A percentile compares a stretch with the other conserved stretches of the same genome.
Evolutionary conservation across 2,888 invertebrate species (phyloP).

Genomic region (Hoplodrina ambigua): DNA sequence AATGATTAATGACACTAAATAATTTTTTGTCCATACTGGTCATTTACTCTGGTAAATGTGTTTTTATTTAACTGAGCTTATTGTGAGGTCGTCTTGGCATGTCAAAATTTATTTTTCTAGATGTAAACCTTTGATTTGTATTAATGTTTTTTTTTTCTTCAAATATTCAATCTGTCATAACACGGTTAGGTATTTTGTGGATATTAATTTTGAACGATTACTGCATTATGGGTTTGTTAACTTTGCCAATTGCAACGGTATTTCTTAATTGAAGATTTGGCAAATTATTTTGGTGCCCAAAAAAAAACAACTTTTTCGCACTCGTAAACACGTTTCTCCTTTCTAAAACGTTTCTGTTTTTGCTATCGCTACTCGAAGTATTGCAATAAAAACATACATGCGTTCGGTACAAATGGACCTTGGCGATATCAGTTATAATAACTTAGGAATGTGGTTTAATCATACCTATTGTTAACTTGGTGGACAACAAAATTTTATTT

Average conservation of each 20-base stretch:
- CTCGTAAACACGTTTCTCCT: background rate
- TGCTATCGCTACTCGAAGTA: constrained; percentile 39
- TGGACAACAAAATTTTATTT: too few species aligned
- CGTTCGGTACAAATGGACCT: constrained; percentile 41
- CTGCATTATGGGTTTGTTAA: constrained; percentile 7
- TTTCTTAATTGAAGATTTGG: constrained; percentile 13
- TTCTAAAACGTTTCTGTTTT: constrained; percentile 26
- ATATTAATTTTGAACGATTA: constrained; percentile 34
- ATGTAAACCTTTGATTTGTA: constrained; percentile 28
- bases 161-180: constrained; percentile 45
- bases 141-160: constrained; percentile 10
- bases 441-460: constrained; percentile 54
- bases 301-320: constrained; percentile 9
- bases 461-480: constrained; percentile 51
- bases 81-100: constrained; percentile 43
- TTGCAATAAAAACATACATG: constrained; percentile 58
- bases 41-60: constrained; percentile 52
- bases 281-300: constrained; percentile 32
- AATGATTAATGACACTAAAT: constrained; percentile 59
- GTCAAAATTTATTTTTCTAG: constrained; percentile 36
- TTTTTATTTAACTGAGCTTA: constrained; percentile 46
- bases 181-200: constrained; percentile 10
- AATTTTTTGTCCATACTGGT: constrained; percentile 48
- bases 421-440: constrained; percentile 45
- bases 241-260: constrained; percentile 12